These are phyloP conservation scores for Pelusios castaneus DNA, from an alignment of 2,113 vertebrate species.

Conservation along the genomic window DNA sequence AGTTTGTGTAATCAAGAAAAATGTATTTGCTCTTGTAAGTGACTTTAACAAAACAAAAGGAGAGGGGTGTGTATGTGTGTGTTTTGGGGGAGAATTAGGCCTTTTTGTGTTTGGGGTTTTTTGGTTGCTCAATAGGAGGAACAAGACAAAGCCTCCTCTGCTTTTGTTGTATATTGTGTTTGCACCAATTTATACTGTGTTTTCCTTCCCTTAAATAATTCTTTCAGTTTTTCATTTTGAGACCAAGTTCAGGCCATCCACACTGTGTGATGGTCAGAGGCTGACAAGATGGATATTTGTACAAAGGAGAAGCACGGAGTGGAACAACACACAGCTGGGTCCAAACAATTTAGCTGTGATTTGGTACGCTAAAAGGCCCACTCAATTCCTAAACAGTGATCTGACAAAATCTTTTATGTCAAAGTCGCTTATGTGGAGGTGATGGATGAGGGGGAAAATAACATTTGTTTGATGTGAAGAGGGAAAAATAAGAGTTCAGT, in stretches of 20 bases:
- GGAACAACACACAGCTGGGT: neutral
- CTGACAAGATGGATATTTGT: neutral
- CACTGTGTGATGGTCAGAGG: neutral
- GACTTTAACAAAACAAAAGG: neutral
- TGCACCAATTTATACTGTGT: neutral
- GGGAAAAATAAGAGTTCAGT: neutral
- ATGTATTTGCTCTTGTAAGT: rapidly evolving
- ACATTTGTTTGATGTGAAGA: neutral
- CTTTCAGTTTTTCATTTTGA: neutral
- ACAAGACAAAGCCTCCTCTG: neutral
- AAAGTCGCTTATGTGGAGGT: neutral
- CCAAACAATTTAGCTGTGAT: neutral
- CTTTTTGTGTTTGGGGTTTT: neutral
- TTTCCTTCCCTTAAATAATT: neutral
- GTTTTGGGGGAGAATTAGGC: neutral
- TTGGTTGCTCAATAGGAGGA: neutral
- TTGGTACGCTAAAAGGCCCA: neutral
- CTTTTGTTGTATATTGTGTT: neutral
- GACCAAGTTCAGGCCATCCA: neutral
- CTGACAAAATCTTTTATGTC: neutral
- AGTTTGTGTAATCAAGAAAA: neutral
- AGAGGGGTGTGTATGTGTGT: neutral
- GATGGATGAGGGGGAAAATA: neutral
- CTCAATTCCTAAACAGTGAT: neutral
- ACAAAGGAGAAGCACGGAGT: neutral